Base-by-base conservation (phyloP, 2,888 invertebrate species). In the Elysia crispata region DNA sequence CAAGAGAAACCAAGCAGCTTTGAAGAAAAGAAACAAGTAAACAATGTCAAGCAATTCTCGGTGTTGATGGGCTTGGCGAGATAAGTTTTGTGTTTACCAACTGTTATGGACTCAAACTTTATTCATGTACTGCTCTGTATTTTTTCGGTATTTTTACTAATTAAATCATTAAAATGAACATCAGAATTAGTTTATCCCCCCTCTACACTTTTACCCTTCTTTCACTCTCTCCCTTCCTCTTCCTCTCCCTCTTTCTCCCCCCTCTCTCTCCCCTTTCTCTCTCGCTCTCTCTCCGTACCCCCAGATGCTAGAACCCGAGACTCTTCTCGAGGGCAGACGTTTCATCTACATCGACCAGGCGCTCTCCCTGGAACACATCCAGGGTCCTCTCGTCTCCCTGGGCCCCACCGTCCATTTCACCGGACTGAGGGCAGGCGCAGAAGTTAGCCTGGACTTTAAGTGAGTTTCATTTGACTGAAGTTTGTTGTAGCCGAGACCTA, bases 341-440 rank as follows among this genome's bases (percentile, higher is more conserved):
- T 81, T 77, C 62, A 60, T 81, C 3, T 62, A 81, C 62, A 62
- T 25, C 30, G 69, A 76, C 13, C 31, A 33, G 23, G 31, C 72
- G 50, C 77, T 83, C 70, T 62, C 73, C 28, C 33, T 83, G 5
- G 62, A 50, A 11, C 83, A 83, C 73, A 67, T 85, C 11, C 83
- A 85, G 18, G 88, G 88, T 8, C 85, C 83, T 23, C 79, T 87
- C 8, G 87, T 84, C 76, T 85, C 83, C 72, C 31, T 89, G n/a
- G 82, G 83, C n/a, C 87, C 88, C 1, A 64, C 77, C 15, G 6
- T 31, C 20, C 69, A 31, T 5, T 85, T 84, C 75, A 50, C 62
- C n/a, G 66, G 76, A 8, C 81, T 87, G 15, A 0, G n/a, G 0
- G 66, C 60, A 0, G 70, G 79, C 80, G 13, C 76, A 77, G 23